These are phyloP conservation scores for Danio tinwini DNA, from an alignment of 2,797 vertebrate species.

Conservation along the genomic window DNA sequence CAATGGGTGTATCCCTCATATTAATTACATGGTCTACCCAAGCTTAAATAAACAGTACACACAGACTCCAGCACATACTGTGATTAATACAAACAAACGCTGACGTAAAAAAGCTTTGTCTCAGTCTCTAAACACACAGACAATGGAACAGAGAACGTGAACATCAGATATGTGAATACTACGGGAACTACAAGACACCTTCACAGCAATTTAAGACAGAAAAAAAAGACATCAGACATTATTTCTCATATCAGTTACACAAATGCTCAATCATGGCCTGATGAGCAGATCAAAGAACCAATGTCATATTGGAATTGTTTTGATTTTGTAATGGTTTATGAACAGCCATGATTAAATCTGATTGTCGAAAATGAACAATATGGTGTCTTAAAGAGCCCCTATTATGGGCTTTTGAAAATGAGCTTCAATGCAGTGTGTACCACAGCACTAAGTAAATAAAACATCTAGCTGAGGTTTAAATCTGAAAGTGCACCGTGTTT, in stretches of 20 bases:
- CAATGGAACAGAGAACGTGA: background rate
- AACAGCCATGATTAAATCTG: background rate
- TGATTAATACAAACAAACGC: constrained; percentile 23
- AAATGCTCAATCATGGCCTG: background rate
- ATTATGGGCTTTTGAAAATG: too few relatives aligned
- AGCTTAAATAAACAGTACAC: constrained; percentile 27
- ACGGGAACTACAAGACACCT: background rate
- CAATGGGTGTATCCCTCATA: constrained; percentile 19
- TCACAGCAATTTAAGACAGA: background rate
- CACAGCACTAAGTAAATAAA: too few relatives aligned
- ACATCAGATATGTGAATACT: background rate
- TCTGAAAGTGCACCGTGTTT: too few relatives aligned
- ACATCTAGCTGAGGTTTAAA: too few relatives aligned
- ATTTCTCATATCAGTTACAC: background rate
- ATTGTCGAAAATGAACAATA: background rate
- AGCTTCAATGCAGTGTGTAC: too few relatives aligned
- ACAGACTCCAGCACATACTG: constrained; percentile 1
- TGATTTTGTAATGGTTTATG: too few relatives aligned
- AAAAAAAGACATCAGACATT: background rate
- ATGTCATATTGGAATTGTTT: background rate
- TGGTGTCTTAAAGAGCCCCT: too few relatives aligned
- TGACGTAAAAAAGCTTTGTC: background rate
- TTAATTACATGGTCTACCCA: constrained; percentile 1
- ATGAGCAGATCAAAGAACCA: background rate
- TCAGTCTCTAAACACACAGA: background rate